Evolutionary conservation across 2,888 invertebrate species (phyloP), one percentile per base, ranked within the genome.

Genomic region (Xanthia icteritia): DNA sequence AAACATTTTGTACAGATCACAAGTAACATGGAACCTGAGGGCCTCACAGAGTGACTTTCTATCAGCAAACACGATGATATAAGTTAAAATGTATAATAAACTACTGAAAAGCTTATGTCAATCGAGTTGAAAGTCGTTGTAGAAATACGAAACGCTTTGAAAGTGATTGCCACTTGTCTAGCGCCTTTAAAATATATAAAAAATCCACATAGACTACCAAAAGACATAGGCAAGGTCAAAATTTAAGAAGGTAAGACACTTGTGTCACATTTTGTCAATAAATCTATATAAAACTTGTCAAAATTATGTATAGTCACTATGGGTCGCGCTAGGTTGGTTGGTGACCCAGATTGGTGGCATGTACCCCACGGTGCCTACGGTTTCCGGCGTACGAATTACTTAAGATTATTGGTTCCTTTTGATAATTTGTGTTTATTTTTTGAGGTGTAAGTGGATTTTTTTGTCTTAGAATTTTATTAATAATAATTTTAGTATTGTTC

Each of bases 281-380:
- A 73, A 23, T 68, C 17, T 36, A 48, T 5, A 68, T 20, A 68
- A n/a, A 17, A 39, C 20, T 11, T 36, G 15, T 69, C 27, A 23
- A 45, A 45, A 36, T 31, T 8, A 27, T 73, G n/a, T n/a, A 42
- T 51, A 9, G 56, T 72, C 64, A 78, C 6, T 31, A 5, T 54
- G 0, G 8, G 5, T 6, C 39, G 31, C 36, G 23, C 9, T 15
- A 23, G 39, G 65, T 17, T n/a, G 23, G 39, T 58, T 51, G 8
- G n/a, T 70, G 83, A 83, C 82, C 82, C 23, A 58, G 54, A 73
- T 82, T 6, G 51, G 39, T 60, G 51, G 51, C 65, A 42, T 54
- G 69, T 72, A 82, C 77, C 77, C 82, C 65, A 64, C 31, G 31
- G 31, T 31, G 1, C 0, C 51, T 45, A 23, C 45, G n/a, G 63